Evolutionary conservation across 2,113 vertebrate species (phyloP).

Genomic region (Speoplatyrhinus poulsoni): DNA sequence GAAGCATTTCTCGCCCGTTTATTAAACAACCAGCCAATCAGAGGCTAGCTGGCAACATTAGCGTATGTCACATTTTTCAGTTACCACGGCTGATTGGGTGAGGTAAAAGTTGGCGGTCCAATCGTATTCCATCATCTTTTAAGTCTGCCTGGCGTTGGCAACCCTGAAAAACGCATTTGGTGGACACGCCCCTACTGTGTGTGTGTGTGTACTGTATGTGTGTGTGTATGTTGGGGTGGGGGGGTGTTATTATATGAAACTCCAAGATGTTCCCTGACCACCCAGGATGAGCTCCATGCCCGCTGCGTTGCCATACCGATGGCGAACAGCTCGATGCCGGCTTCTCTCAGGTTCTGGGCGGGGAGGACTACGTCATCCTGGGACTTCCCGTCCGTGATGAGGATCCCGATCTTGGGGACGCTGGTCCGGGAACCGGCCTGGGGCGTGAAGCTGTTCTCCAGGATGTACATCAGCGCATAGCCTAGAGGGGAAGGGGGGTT

Average conservation of each 20-base stretch:
- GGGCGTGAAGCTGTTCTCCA: constrained; percentile 94
- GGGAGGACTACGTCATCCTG: constrained; percentile 93
- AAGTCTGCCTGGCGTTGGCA: too few relatives aligned
- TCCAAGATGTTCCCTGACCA: neutral
- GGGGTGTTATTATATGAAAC: neutral
- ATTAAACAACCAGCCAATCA: too few relatives aligned
- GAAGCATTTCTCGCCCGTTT: too few relatives aligned
- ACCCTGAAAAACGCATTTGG: too few relatives aligned
- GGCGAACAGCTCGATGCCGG: constrained; percentile 96
- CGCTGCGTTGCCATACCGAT: constrained; percentile 78
- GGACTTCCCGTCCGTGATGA: constrained; percentile 97
- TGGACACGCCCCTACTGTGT: too few relatives aligned
- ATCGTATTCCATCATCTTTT: too few relatives aligned
- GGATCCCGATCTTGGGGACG: constrained; percentile 94
- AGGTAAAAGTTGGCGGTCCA: too few relatives aligned
- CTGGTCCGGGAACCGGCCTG: constrained; percentile 87
- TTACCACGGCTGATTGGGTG: too few relatives aligned
- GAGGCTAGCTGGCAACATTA: too few relatives aligned
- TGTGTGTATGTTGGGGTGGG: neutral
- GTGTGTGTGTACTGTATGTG: too few relatives aligned
- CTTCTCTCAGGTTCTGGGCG: constrained; percentile 85
- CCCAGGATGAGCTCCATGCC: neutral
- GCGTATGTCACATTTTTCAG: too few relatives aligned
- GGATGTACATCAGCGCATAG: constrained; percentile 91
- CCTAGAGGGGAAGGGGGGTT: constrained; percentile 71